Percentiles rank a stretch among this genome's conserved stretches.
Evolutionary conservation across 92 coral and sea anemone genomes (phyloP).

Genomic region (Parazoanthus darwini): DNA sequence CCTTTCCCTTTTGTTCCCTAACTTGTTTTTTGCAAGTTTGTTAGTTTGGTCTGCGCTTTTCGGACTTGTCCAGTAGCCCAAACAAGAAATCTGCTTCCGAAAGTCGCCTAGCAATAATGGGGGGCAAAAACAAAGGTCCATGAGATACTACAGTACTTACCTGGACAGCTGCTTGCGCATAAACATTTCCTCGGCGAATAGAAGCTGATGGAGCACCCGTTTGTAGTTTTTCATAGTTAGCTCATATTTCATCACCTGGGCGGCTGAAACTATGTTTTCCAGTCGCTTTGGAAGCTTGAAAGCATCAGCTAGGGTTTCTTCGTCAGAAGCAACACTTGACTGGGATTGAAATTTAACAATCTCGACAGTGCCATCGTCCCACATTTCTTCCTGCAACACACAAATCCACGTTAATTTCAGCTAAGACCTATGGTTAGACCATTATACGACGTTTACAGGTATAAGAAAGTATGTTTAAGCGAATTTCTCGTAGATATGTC

Average conservation of each 20-base stretch:
- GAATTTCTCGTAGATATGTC: too few relatives aligned
- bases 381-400: conserved; percentile 33
- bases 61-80: too few relatives aligned
- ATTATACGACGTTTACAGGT: neutral
- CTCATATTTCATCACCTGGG: conserved; percentile 41
- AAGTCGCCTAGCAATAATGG: too few relatives aligned
- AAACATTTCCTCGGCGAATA: conserved; percentile 68
- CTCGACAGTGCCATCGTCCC: conserved; percentile 38
- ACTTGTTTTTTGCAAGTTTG: too few relatives aligned
- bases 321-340: conserved; percentile 3
- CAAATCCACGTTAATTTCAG: neutral
- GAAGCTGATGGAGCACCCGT: conserved; percentile 64
- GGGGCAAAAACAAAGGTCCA: neutral
- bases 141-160: conserved; percentile 18
- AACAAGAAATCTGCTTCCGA: too few relatives aligned
- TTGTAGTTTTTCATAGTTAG: conserved; percentile 53
- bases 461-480: too few relatives aligned
- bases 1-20: too few relatives aligned
- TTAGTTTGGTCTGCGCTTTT: too few relatives aligned
- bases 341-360: conserved; percentile 25
- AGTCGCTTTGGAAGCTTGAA: conserved; percentile 59
- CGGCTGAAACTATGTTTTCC: conserved; percentile 51
- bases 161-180: conserved; percentile 63
- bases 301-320: conserved; percentile 25
- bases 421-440: neutral